A percentile compares a stretch with the other conserved stretches of the same genome.
Evolutionary conservation across 2,888 invertebrate genomes (phyloP).

Genomic region (Agrochola circellaris): DNA sequence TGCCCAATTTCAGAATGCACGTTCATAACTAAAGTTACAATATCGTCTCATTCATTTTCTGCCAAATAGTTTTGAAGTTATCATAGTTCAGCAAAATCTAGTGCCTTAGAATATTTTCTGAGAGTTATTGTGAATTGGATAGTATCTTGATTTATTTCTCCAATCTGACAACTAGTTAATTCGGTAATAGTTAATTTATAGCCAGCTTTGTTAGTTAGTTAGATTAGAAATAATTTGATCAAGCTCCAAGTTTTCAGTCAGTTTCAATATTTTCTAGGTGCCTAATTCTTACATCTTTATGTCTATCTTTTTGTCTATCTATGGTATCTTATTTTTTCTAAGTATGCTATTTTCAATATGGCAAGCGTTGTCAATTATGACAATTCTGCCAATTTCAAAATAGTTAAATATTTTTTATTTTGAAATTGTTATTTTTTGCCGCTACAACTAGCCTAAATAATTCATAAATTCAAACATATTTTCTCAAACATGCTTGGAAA

Average conservation of each 20-base stretch:
- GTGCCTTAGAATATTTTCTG: constrained; percentile 6
- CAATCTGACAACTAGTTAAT: constrained; percentile 9
- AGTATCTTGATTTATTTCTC: constrained; percentile 18
- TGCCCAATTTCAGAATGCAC: too few species aligned
- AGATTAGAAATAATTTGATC: background rate
- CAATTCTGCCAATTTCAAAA: background rate
- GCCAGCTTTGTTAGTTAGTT: background rate
- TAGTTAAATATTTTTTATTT: background rate
- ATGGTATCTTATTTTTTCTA: background rate
- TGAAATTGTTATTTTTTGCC: background rate
- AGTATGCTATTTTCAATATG: background rate
- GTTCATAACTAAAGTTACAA: constrained; percentile 7
- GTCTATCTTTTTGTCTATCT: too few species aligned
- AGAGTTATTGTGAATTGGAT: constrained; percentile 38
- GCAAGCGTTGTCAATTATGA: background rate
- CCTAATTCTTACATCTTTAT: background rate
- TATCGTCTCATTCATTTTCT: constrained; percentile 28
- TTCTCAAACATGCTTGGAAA: too few species aligned
- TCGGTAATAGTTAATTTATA: background rate
- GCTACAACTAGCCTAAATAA: background rate
- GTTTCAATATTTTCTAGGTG: background rate
- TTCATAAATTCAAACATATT: too few species aligned
- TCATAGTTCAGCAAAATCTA: constrained; percentile 5
- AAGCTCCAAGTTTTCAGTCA: background rate
- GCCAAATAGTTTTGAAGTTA: constrained; percentile 26